Conservation (phyloP, 2,797 vertebrate species). For the Smutsia temminckii region DNA sequence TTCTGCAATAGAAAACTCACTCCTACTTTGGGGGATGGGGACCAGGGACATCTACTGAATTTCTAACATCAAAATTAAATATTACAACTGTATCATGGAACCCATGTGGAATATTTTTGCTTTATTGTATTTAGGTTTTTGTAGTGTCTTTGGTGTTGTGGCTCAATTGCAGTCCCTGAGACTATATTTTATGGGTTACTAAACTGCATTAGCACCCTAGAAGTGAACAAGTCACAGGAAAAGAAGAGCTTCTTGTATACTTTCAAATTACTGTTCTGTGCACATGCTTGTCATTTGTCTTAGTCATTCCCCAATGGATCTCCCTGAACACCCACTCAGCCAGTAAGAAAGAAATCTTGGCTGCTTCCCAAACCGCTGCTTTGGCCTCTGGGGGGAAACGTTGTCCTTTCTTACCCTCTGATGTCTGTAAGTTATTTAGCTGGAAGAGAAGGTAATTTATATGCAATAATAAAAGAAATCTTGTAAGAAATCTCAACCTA, state of each 20-base stretch:
- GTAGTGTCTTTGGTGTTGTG: background rate
- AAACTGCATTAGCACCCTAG: background rate
- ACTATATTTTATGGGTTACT: background rate
- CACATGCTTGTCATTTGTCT: background rate
- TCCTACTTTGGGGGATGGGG: background rate
- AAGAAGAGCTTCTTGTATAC: background rate
- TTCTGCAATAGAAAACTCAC: background rate
- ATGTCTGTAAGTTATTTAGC: background rate
- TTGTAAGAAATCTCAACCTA: background rate
- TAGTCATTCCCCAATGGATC: fast-evolving
- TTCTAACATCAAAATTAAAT: background rate
- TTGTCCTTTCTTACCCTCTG: background rate
- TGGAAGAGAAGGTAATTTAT: background rate
- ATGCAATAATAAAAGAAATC: background rate
- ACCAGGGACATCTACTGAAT: background rate
- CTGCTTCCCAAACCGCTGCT: background rate
- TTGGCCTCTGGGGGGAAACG: background rate
- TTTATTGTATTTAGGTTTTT: background rate
- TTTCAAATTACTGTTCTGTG: background rate
- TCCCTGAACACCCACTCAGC: background rate
- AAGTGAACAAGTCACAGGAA: background rate
- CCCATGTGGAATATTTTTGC: background rate
- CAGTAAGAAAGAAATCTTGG: background rate
- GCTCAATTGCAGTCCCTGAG: background rate
- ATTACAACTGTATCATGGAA: background rate